phyloP scores from a whole-genome alignment of 92 coral and sea anemone species.

The Bergia sp. region DNA sequence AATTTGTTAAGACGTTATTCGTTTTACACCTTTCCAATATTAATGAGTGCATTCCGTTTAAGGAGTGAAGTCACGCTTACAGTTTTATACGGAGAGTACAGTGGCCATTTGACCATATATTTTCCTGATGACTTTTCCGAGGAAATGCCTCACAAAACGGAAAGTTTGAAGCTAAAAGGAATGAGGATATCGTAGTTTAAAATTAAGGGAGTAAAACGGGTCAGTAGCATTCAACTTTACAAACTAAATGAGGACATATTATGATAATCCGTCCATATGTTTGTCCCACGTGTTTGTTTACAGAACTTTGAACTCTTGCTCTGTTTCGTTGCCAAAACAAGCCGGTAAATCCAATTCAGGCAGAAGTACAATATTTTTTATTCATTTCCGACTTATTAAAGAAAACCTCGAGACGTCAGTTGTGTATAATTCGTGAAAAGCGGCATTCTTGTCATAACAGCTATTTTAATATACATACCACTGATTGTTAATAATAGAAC shows the following conservation, averaged over 20 bases:
- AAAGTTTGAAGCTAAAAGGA: not conserved
- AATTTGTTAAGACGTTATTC: not conserved
- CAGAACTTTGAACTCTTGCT: constrained; percentile 28
- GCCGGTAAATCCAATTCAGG: not conserved
- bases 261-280: constrained; percentile 63
- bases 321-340: not conserved
- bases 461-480: constrained; percentile 2
- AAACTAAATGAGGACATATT: constrained; percentile 42
- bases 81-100: not conserved
- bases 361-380: constrained; percentile 13
- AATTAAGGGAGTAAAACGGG: not conserved
- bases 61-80: not conserved
- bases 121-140: not conserved
- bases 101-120: too few species aligned
- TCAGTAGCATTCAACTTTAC: not conserved
- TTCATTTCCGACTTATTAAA: not conserved
- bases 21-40: constrained; percentile 3
- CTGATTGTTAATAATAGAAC: constrained; percentile 9
- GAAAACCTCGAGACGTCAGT: not conserved
- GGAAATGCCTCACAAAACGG: not conserved
- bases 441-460: constrained; percentile 26
- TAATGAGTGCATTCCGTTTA: constrained; percentile 11
- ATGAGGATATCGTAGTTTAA: not conserved
- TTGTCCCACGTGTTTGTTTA: constrained; percentile 61
- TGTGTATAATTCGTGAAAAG: constrained; percentile 5